These are phyloP conservation scores for Actinernus sp. DNA, from an alignment of 92 coral and sea anemone species.

Conservation along the genomic window DNA sequence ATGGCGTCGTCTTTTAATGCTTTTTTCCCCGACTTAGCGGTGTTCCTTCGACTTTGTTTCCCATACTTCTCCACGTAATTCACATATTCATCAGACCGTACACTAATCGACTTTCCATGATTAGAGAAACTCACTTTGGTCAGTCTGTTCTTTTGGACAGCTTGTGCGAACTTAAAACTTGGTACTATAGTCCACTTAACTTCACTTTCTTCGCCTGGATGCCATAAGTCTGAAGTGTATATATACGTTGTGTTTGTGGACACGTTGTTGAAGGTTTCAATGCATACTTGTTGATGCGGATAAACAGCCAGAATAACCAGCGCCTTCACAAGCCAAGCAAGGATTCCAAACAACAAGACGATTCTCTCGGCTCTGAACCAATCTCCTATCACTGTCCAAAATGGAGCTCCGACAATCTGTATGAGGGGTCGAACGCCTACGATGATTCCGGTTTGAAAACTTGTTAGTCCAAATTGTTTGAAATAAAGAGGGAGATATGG, in stretches of 20 bases:
- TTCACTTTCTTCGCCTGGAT: background rate
- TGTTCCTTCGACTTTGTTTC: background rate
- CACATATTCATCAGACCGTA: background rate
- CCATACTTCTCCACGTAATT: background rate
- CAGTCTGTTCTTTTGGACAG: background rate
- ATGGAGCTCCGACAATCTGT: constrained; percentile 93
- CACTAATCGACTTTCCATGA: background rate
- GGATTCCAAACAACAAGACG: constrained; percentile 74
- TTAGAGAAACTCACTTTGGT: no score
- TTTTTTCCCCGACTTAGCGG: background rate
- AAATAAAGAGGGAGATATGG: constrained; percentile 90
- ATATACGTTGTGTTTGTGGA: constrained; percentile 60
- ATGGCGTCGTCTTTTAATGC: background rate
- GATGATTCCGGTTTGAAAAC: constrained; percentile 72
- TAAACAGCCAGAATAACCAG: constrained; percentile 69
- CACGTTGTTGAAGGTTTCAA: constrained; percentile 60
- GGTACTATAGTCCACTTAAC: constrained; percentile 57
- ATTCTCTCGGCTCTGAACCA: constrained; percentile 73
- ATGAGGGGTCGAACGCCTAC: constrained; percentile 89
- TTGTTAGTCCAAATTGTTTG: constrained; percentile 77
- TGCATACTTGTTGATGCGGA: constrained; percentile 85
- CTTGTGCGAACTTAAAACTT: background rate
- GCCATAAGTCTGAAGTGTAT: constrained; percentile 63
- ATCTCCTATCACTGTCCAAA: constrained; percentile 82
- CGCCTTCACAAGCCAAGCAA: constrained; percentile 86